Base-by-base conservation (phyloP, 2,888 invertebrate genomes). In the Pterobdella sp. region DNA sequence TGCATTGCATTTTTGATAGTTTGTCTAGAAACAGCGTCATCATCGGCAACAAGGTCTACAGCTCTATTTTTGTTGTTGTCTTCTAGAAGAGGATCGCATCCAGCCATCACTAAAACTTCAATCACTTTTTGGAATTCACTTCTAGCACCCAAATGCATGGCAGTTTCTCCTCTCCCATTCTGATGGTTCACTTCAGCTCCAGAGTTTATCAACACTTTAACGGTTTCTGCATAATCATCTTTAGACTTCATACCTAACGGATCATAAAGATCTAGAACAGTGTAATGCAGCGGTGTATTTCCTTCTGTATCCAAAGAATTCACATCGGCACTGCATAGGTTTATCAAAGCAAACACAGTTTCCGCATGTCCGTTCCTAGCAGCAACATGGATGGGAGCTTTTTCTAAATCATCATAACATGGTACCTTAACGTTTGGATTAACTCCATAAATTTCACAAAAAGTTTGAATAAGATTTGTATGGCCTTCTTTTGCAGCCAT, bases 401-500 rank as follows among this genome's bases (percentile, higher is more conserved):
- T 75, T 70, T 78, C 78, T 1, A 76, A 66, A 22, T 73, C 76
- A 34, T 77, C 77, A 66, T 78, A 77, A 52, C 78, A 78, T 1
- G 77, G 77, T 26, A 78, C 77, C 64, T 75, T 78, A 22, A 75
- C 72, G 72, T 78, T 77, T 2, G 75, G 74, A 68, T 76, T 77
- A 29, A 76, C 75, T 10, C 74, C 77, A 32, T 73, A 72, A 22
- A 60, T 26, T 18, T 74, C 72, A 37, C 74, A 73, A 52, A 76
- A 78, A 56, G 77, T 69, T 26, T 74, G 66, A 22, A 78, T 73
- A 3, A 78, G 73, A 18, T 68, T 68, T 0, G 73, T 37, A 66
- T 78, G 78, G 4, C 78, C 78, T 52, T 78, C 78, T 37, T 68
- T 76, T 32, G 77, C 76, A 18, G 78, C 78, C 18, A 78, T 78